Evolutionary conservation across 2,113 vertebrate species (phyloP).

Genomic region (Amia ocellicauda): DNA sequence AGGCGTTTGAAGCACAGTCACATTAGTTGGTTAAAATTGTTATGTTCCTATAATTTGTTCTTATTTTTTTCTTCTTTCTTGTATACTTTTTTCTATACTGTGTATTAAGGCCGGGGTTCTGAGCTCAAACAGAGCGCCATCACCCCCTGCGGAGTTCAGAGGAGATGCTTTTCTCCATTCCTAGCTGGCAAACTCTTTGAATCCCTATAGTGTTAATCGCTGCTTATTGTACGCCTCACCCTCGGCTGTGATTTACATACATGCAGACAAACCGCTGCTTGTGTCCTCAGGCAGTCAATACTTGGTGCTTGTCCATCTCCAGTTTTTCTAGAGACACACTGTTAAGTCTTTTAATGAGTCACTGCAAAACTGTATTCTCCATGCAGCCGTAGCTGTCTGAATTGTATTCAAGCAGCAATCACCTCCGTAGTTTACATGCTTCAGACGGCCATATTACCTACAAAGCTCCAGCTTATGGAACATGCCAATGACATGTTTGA

Average conservation of each 20-base stretch:
- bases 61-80: too few species aligned
- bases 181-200: too few species aligned
- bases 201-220: too few species aligned
- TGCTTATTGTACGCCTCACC: background rate
- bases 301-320: background rate
- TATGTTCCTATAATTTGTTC: too few species aligned
- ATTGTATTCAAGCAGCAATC: background rate
- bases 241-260: background rate
- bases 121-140: too few species aligned
- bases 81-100: too few species aligned
- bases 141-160: too few species aligned
- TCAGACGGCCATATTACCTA: constrained; percentile 5
- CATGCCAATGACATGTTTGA: constrained; percentile 7
- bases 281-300: background rate
- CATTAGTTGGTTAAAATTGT: too few species aligned
- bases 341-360: background rate
- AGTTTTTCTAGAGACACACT: background rate
- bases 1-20: too few species aligned
- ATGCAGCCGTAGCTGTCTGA: background rate
- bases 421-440: constrained; percentile 3
- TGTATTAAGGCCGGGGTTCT: too few species aligned
- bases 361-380: background rate
- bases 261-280: background rate
- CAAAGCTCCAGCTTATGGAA: background rate
- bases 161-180: too few species aligned